Percentiles rank a stretch among this genome's conserved stretches.
phyloP scores from a whole-genome alignment of 2,797 vertebrate species.

The Danio jaintianensis region DNA sequence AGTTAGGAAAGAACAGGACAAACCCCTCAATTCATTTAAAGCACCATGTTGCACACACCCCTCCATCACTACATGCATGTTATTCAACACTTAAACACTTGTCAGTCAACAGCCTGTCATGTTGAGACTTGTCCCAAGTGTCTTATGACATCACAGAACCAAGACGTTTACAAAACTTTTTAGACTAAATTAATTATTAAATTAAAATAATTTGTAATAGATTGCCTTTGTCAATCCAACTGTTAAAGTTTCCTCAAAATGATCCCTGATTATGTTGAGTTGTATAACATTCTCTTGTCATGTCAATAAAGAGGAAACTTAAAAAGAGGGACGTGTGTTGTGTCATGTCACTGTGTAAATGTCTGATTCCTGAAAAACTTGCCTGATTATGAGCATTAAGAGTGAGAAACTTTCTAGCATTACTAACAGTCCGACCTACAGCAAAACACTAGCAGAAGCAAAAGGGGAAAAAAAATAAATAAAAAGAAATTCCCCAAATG shows the following conservation, averaged over 20 bases:
- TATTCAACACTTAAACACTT: slow-evolving; percentile 17
- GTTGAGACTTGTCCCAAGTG: slow-evolving; percentile 12
- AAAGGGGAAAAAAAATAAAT: too few relatives aligned
- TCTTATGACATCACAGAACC: slow-evolving; percentile 19
- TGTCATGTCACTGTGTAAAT: slow-evolving; percentile 7
- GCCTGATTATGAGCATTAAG: slow-evolving; percentile 39
- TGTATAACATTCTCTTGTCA: not conserved
- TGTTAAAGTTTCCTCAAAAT: too few relatives aligned
- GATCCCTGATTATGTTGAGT: not conserved
- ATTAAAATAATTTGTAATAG: too few relatives aligned
- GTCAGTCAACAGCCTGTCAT: slow-evolving; percentile 20
- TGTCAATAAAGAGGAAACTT: slow-evolving; percentile 7
- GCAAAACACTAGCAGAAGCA: not conserved
- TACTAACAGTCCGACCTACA: slow-evolving; percentile 18
- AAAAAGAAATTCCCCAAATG: too few relatives aligned
- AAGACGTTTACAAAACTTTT: not conserved
- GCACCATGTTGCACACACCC: slow-evolving; percentile 29
- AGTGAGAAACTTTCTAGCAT: slow-evolving; percentile 1
- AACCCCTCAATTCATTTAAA: not conserved
- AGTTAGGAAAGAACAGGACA: slow-evolving; percentile 14
- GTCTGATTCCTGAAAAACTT: slow-evolving; percentile 35
- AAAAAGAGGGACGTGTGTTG: not conserved
- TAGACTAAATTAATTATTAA: not conserved
- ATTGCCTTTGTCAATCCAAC: too few relatives aligned
- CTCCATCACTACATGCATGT: not conserved